Evolutionary conservation across 2,888 invertebrate genomes (phyloP), one percentile per base, ranked within the genome.

Genomic region (Eupithecia abbreviata): DNA sequence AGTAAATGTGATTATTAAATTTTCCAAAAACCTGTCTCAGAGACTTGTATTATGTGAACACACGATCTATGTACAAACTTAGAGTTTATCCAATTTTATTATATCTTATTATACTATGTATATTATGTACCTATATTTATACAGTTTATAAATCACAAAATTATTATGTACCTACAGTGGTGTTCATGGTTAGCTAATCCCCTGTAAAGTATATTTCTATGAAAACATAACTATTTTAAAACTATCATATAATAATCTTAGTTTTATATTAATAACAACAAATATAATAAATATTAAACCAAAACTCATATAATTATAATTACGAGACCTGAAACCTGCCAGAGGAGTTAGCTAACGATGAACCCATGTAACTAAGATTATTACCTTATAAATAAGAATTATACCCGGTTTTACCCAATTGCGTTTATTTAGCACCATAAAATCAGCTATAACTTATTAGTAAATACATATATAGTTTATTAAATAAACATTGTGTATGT

Each of bases 401-500:
- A 76, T 89, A 89, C 89, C 90, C 88, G 88, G 83, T 84, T 87
- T 87, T 82, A 86, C 87, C 85, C 77, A 83, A 86, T 87, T 86
- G 86, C 87, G 84, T 86, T 84, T 71, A 82, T 77, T 87, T 90
- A 93, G 93, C 93, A 93, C 93, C 93, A 90, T 85, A 79, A 81
- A 80, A 85, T 93, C 93, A 93, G 93, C 93, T 88, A 85, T 80
- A 80, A 75, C 72, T 49, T 13, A 9, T 47, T 43, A 2, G 41
- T 65, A 41, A 0, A 3, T 62, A 13, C 13, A 15, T 9, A 66
- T 42, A 66, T 43, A 15, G 45, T 68, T 68, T 68, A 68, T 45
- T 7, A 45, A n/a, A n/a, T 67, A 67, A 18, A 68, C 45, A 42
- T 45, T 68, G 45, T 43, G 4, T 67, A 67, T n/a, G 18, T 67